Evolutionary conservation across 1,140 invertebrate species (phyloP), one percentile per base, ranked within the genome.

Genomic region (Colletes latitarsis): DNA sequence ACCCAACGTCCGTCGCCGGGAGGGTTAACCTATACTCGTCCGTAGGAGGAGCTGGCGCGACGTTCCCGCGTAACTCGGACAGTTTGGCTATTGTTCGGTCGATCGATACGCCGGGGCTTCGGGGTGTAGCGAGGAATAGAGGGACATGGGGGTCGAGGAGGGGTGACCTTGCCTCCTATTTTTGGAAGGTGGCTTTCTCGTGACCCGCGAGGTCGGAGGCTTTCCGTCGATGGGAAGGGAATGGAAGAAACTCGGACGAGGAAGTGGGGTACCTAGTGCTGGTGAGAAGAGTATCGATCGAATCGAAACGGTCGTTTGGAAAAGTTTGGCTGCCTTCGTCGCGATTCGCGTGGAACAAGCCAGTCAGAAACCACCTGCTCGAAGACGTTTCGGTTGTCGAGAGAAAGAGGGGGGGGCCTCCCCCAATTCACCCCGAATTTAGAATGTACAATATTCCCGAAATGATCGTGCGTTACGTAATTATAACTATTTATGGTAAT

Each of bases 141-240:
- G 67, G 19, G 14, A 58, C n/a, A 30, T 46, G 17, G 66, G 60
- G 62, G 67, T 41, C 49, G 49, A 69, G 60, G 58, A 53, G 49
- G 69, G 71, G 52, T 77, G 86, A 88, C 85, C 82, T 88, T 88
- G 86, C 52, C 49, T 43, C 69, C 79, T 87, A 88, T 88, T 88
- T 88, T 87, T 76, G 73, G 85, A 84, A 73, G 30, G 58, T 57
- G 60, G 63, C 70, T 81, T 86, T 82, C 70, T 82, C 82, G 82
- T 63, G 58, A 82, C 55, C 74, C 46, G 15, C 4, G 30, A 12
- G 8, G 12, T 71, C 43, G n/a, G 49, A 69, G 19, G 49, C n/a
- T 39, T 71, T 43, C n/a, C 60, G 10, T 19, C 41, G 17, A 41
- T 39, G 14, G 39, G 70, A 30, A 39, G 43, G 53, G n/a, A 72